phyloP scores from a whole-genome alignment of 2,888 invertebrate species.

The Drepana falcataria region DNA sequence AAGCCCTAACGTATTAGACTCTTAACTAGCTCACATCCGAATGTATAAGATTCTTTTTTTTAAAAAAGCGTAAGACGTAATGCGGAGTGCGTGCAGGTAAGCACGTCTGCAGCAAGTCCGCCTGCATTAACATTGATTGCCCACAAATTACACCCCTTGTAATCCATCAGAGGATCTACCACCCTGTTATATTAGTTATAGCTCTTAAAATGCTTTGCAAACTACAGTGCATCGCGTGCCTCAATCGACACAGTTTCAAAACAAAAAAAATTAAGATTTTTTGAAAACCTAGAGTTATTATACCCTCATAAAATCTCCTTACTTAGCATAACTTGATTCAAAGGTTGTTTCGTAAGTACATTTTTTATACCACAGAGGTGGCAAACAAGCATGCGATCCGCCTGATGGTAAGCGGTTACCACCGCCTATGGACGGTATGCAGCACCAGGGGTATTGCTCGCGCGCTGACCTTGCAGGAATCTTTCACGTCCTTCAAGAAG shows the following conservation, averaged over 20 bases:
- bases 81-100: conserved; percentile 57
- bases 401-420: too few species aligned
- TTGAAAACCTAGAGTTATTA: conserved; percentile 16
- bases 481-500: too few species aligned
- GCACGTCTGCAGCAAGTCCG: conserved; percentile 47
- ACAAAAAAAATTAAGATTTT: conserved; percentile 31
- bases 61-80: conserved; percentile 11
- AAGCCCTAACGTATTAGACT: conserved; percentile 13
- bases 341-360: too few species aligned
- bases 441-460: too few species aligned
- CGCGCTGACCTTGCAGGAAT: too few species aligned
- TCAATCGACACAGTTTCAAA: conserved; percentile 29
- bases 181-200: conserved; percentile 16
- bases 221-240: conserved; percentile 30
- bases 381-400: too few species aligned
- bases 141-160: conserved; percentile 45
- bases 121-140: conserved; percentile 55
- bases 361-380: too few species aligned
- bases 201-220: conserved; percentile 7
- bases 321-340: neutral
- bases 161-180: conserved; percentile 19
- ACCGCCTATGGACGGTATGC: too few species aligned
- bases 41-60: conserved; percentile 18
- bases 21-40: conserved; percentile 36
- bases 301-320: neutral